These are phyloP conservation scores for Scotopteryx bipunctaria DNA, from an alignment of 2,888 invertebrate genomes.

Conservation along the genomic window DNA sequence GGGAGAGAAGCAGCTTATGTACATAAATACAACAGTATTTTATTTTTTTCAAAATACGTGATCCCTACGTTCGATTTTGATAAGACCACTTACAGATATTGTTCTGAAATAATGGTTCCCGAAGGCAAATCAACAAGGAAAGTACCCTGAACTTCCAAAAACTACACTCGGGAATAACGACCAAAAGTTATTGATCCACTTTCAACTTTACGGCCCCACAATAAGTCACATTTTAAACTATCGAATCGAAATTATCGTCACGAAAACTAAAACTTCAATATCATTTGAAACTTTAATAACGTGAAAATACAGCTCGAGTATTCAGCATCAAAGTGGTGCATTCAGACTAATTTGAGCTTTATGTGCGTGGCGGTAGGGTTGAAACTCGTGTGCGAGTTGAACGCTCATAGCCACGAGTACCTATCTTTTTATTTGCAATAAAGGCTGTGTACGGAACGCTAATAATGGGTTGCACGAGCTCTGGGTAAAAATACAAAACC, in stretches of 20 bases:
- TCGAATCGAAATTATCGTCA: constrained; percentile 31
- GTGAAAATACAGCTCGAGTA: constrained; percentile 36
- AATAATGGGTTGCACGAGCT: constrained; percentile 37
- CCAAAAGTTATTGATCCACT: constrained; percentile 9
- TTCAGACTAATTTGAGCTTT: constrained; percentile 3
- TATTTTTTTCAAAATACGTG: no score
- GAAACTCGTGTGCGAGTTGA: constrained; percentile 2
- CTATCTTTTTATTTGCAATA: constrained; percentile 34
- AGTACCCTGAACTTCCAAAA: constrained; percentile 10
- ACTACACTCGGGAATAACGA: constrained; percentile 19
- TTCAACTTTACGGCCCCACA: constrained; percentile 18
- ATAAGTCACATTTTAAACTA: constrained; percentile 21
- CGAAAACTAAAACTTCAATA: constrained; percentile 37
- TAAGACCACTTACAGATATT: no score
- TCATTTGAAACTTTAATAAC: constrained; percentile 41
- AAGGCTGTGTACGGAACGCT: constrained; percentile 29
- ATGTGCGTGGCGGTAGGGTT: neutral
- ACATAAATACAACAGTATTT: no score
- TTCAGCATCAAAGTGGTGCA: constrained; percentile 25
- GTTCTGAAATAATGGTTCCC: neutral
- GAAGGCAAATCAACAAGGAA: neutral
- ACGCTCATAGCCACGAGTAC: constrained; percentile 13
- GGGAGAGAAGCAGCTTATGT: no score
- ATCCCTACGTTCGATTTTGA: no score
- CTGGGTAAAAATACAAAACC: constrained; percentile 6